phyloP scores from a whole-genome alignment of 2,888 invertebrate species.

The Vandiemenella viatica region DNA sequence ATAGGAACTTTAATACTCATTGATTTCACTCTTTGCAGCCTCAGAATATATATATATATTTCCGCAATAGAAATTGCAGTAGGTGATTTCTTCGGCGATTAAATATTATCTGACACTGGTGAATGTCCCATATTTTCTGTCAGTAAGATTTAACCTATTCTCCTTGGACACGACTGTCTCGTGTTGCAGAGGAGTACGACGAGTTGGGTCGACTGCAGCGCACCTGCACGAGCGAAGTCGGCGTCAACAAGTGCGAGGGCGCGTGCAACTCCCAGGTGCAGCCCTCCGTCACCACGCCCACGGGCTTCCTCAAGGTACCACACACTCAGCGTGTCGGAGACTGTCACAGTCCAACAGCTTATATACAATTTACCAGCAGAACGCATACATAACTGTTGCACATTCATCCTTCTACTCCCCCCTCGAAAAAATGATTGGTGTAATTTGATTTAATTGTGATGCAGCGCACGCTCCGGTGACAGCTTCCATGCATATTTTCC shows the following conservation, averaged over 20 bases:
- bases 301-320: conserved; percentile 71
- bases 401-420: neutral
- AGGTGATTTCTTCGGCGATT: too few relatives aligned
- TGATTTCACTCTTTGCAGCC: too few relatives aligned
- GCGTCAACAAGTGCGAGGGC: conserved; percentile 87
- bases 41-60: too few relatives aligned
- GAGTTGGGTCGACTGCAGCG: conserved; percentile 68
- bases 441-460: neutral
- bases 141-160: neutral
- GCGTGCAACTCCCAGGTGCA: conserved; percentile 83
- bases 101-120: too few relatives aligned
- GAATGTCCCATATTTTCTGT: neutral
- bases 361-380: too few relatives aligned
- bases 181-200: conserved; percentile 63
- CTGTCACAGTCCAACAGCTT: too few relatives aligned
- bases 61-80: too few relatives aligned
- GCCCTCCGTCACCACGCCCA: conserved; percentile 74
- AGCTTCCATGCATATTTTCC: too few relatives aligned
- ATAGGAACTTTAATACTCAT: too few relatives aligned
- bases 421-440: neutral
- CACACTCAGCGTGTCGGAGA: too few relatives aligned
- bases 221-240: conserved; percentile 79
- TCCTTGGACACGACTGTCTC: too few relatives aligned
- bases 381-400: neutral
- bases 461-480: too few relatives aligned